Conservation (phyloP, 2,113 vertebrate species). For the Spea bombifrons region DNA sequence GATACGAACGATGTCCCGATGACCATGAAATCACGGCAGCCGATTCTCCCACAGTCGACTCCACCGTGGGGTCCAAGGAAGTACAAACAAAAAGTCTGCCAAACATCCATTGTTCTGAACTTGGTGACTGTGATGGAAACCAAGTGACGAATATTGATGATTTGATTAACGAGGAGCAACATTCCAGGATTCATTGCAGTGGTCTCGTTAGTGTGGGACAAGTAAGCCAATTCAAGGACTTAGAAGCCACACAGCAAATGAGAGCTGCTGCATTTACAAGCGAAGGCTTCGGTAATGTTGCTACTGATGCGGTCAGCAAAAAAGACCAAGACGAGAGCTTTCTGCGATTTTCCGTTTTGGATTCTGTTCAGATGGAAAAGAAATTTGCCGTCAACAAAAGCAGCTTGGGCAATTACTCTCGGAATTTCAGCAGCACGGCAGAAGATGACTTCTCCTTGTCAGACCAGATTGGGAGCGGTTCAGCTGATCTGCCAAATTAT, state of each 20-base stretch:
- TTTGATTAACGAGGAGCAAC: slow-evolving; percentile 61
- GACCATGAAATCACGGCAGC: background rate
- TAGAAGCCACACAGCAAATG: slow-evolving; percentile 39
- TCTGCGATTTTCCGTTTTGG: slow-evolving; percentile 63
- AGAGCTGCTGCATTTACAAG: background rate
- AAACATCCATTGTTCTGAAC: background rate
- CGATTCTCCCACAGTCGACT: slow-evolving; percentile 27
- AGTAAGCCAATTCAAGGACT: slow-evolving; percentile 40
- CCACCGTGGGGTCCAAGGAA: slow-evolving; percentile 21
- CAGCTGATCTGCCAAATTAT: slow-evolving; percentile 53
- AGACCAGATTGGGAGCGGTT: slow-evolving; percentile 48
- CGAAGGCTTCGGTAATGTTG: slow-evolving; percentile 42
- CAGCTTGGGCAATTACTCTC: slow-evolving; percentile 77
- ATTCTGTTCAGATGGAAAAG: slow-evolving; percentile 64
- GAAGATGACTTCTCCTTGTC: slow-evolving; percentile 58
- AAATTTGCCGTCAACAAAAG: slow-evolving; percentile 71
- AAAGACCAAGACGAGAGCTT: slow-evolving; percentile 44
- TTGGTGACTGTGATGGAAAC: slow-evolving; percentile 19
- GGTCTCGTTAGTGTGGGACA: background rate
- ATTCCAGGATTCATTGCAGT: background rate
- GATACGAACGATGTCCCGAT: slow-evolving; percentile 46
- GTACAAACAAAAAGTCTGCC: slow-evolving; percentile 4
- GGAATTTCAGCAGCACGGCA: slow-evolving; percentile 70
- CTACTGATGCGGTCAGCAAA: slow-evolving; percentile 26
- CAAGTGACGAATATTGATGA: slow-evolving; percentile 65